Evolutionary conservation across 1,140 invertebrate genomes (phyloP).

Genomic region (Sycobia sp.): DNA sequence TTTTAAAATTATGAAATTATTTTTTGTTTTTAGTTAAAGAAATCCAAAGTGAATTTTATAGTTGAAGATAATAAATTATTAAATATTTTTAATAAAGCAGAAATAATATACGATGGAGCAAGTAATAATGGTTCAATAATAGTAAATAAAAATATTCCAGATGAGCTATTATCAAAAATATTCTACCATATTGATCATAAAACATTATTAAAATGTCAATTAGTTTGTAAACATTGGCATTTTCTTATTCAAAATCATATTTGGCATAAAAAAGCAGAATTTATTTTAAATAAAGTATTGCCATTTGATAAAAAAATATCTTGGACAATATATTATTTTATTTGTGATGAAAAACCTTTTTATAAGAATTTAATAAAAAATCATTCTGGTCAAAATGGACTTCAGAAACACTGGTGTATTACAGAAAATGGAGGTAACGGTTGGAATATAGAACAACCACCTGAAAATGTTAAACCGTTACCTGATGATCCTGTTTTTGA

Average conservation of each 20-base stretch:
- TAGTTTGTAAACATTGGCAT: constrained; percentile 60
- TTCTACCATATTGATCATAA: constrained; percentile 48
- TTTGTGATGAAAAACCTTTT: constrained; percentile 55
- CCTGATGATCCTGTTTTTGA: constrained; percentile 49
- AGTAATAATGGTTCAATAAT: constrained; percentile 53
- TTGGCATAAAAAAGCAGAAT: constrained; percentile 55
- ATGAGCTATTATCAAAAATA: constrained; percentile 52
- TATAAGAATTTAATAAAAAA: constrained; percentile 59
- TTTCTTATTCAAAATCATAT: constrained; percentile 51
- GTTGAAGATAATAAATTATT: constrained; percentile 4
- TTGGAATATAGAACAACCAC: constrained; percentile 52
- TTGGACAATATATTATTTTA: constrained; percentile 50
- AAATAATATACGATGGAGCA: constrained; percentile 42
- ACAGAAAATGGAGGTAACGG: constrained; percentile 44
- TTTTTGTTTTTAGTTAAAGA: constrained; percentile 17
- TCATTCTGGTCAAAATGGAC: constrained; percentile 51
- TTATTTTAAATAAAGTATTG: constrained; percentile 38
- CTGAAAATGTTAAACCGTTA: constrained; percentile 46
- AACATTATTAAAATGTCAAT: constrained; percentile 52
- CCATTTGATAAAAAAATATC: constrained; percentile 40
- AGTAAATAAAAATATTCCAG: constrained; percentile 47
- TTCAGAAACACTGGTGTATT: constrained; percentile 48
- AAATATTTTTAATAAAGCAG: background rate
- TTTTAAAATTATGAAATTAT: too few relatives aligned
- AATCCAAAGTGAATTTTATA: constrained; percentile 7